Conservation (phyloP, 2,888 invertebrate species). For the Lydus trimaculatus region DNA sequence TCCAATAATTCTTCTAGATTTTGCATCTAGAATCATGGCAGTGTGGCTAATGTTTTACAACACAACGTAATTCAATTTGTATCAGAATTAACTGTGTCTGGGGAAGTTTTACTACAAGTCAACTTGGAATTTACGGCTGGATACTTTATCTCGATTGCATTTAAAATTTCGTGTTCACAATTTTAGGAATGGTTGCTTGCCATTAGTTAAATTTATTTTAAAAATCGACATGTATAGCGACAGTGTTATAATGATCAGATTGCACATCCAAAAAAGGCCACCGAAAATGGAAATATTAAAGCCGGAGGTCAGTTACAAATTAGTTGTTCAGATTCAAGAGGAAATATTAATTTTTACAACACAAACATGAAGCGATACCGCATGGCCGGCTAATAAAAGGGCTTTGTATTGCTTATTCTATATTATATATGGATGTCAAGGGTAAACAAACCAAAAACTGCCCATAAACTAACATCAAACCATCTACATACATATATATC, state of each 20-base stretch:
- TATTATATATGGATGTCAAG: not conserved
- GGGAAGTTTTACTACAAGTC: conserved; percentile 13
- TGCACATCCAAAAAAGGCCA: not conserved
- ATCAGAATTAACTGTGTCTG: conserved; percentile 12
- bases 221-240: not conserved
- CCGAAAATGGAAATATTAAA: not conserved
- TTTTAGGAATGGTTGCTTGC: not conserved
- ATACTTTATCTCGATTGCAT: conserved; percentile 16
- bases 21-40: conserved; percentile 5
- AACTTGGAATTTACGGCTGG: conserved; percentile 12
- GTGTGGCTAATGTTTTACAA: conserved; percentile 1
- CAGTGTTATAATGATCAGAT: not conserved
- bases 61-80: conserved; percentile 13
- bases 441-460: not conserved
- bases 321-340: not conserved
- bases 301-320: not conserved
- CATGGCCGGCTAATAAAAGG: not conserved
- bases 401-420: conserved; percentile 1
- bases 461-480: not conserved
- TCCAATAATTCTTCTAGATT: conserved; percentile 5
- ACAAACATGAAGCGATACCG: not conserved
- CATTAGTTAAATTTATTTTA: not conserved
- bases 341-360: not conserved
- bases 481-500: too few relatives aligned
- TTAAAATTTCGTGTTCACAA: conserved; percentile 15